These are phyloP conservation scores for Danionella dracula DNA, from an alignment of 2,797 vertebrate species.

Conservation along the genomic window DNA sequence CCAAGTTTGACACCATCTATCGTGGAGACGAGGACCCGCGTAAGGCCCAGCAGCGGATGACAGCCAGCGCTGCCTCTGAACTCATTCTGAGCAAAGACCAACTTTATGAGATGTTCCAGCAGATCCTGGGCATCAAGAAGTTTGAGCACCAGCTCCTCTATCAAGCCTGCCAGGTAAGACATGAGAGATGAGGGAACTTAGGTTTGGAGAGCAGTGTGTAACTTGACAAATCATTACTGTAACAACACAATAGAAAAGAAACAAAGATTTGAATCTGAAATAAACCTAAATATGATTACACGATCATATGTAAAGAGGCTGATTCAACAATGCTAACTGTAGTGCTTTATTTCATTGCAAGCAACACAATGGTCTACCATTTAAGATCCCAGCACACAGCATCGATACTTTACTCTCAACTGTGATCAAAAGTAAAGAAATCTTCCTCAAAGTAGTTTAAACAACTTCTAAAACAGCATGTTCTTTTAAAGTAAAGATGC, in stretches of 20 bases:
- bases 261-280: no score
- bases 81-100: conserved; percentile 99
- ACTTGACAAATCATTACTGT: no score
- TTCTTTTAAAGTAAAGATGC: not conserved
- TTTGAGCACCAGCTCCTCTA: conserved; percentile 98
- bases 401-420: no score
- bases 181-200: not conserved
- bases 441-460: not conserved
- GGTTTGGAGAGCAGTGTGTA: no score
- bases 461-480: not conserved
- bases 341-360: no score
- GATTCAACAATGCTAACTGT: no score
- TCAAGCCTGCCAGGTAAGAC: conserved; percentile 94
- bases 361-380: no score
- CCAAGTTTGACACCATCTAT: conserved; percentile 98
- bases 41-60: conserved; percentile 98
- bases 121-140: conserved; percentile 98
- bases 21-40: conserved; percentile 95
- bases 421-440: not conserved
- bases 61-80: conserved; percentile 93
- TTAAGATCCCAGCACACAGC: no score
- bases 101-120: conserved; percentile 99
- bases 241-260: no score
- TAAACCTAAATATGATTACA: no score
- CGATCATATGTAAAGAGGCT: no score